Percentiles rank a stretch among this genome's conserved stretches.
phyloP scores from a whole-genome alignment of 2,797 vertebrate genomes.

The Eulemur rubriventer region DNA sequence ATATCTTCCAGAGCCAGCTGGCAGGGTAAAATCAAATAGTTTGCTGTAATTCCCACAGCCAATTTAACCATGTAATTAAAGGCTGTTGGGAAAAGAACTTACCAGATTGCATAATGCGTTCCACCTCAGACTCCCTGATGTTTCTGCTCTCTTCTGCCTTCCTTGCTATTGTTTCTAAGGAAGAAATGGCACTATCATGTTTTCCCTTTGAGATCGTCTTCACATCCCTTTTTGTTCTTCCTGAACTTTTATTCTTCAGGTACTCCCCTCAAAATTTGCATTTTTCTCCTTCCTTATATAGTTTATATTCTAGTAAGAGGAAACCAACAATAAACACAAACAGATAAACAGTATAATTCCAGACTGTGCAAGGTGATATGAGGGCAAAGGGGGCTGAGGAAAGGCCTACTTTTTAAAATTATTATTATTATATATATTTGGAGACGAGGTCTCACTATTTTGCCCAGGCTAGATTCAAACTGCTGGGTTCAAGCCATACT shows the following conservation, averaged over 20 bases:
- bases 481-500: no score
- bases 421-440: no score
- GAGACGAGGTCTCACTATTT: not conserved
- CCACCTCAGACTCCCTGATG: not conserved
- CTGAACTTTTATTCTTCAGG: not conserved
- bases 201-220: not conserved
- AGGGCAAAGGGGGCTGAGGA: not conserved
- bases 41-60: not conserved
- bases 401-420: not conserved
- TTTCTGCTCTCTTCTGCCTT: not conserved
- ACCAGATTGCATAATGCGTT: not conserved
- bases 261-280: not conserved
- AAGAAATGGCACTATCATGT: not conserved
- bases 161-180: not conserved
- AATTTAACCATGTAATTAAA: not conserved
- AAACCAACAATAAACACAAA: not conserved
- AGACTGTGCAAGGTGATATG: not conserved
- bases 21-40: not conserved
- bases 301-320: not conserved
- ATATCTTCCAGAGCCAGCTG: not conserved
- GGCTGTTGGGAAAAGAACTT: not conserved
- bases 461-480: no score
- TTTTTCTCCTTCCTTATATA: not conserved
- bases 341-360: not conserved
- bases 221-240: not conserved